Percentiles rank a stretch among this genome's conserved stretches.
Evolutionary conservation across 2,888 invertebrate species (phyloP).

Genomic region (Baronia brevicornis): DNA sequence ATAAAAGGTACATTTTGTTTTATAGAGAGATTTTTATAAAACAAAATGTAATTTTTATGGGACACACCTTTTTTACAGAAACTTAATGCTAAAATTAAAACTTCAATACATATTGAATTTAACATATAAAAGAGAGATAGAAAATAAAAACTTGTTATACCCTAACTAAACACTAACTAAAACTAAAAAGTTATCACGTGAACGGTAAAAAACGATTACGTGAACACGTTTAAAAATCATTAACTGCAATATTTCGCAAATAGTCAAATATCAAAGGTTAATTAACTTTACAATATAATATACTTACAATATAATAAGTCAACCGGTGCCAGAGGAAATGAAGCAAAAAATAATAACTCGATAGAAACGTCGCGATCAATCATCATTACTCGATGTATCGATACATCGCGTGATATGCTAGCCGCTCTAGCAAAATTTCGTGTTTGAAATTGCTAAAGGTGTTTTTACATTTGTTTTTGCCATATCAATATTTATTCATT

Average conservation of each 20-base stretch:
- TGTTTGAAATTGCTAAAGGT: neutral
- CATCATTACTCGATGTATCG: conserved; percentile 28
- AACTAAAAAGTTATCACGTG: too few relatives aligned
- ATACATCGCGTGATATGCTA: conserved; percentile 25
- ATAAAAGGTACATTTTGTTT: too few relatives aligned
- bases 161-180: too few relatives aligned
- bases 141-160: too few relatives aligned
- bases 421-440: conserved; percentile 9
- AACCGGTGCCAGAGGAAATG: conserved; percentile 4
- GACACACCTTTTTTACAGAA: too few relatives aligned
- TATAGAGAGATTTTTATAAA: too few relatives aligned
- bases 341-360: conserved; percentile 14
- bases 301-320: conserved; percentile 10
- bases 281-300: conserved; percentile 2
- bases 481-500: neutral
- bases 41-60: too few relatives aligned
- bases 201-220: neutral
- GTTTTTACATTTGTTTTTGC: neutral
- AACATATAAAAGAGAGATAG: too few relatives aligned
- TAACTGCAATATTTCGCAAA: conserved; percentile 1
- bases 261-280: conserved; percentile 2
- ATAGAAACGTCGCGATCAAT: conserved; percentile 20
- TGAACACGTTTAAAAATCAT: conserved; percentile 1
- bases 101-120: too few relatives aligned
- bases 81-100: too few relatives aligned